Base-by-base conservation (phyloP, 1,140 invertebrate species). In the Tetramorium parvispinum region DNA sequence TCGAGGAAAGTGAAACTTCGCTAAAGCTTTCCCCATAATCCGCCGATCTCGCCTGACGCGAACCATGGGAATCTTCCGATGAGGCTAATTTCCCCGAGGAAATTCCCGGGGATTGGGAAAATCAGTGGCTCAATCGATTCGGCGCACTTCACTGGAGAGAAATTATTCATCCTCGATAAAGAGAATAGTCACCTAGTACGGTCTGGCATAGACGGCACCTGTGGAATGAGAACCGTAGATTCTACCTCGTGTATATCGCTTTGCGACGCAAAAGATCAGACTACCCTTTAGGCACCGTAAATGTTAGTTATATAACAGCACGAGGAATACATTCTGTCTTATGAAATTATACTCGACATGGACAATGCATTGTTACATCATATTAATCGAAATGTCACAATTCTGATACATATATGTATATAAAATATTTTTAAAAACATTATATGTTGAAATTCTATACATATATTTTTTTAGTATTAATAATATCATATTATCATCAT, bases 121-220 rank as follows among this genome's bases (percentile, higher is more conserved):
- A 91, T 91, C 90, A 91, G 87, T 91, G 89, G 89, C 85, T 85
- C 85, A 90, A 85, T 91, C 89, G 90, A 91, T 91, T 91, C 83
- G 85, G 76, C 77, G 87, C 77, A 76, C 75, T 81, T 85, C 76
- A 79, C 46, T 73, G 85, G 70, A 83, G 85, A 89, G 89, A 91
- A 91, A 91, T 91, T 91, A 91, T 91, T 91, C 90, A 91, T 91
- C 70, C 89, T 87, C 89, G 87, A 91, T 90, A 90, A 90, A 91
- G 89, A 91, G 89, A 89, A 49, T 59, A 88, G 85, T 83, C 82
- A 90, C 85, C 87, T 88, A 85, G 77, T 65, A 71, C 66, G 37
- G 37, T 32, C 37, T 16, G 49, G 78, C 51, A 16, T 63, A 78
- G 66, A 63, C 83, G 81, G 89, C 89, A 91, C 89, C 89, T 91